These are phyloP conservation scores for Agapostemon virescens DNA, from an alignment of 2,888 invertebrate genomes.

Conservation along the genomic window DNA sequence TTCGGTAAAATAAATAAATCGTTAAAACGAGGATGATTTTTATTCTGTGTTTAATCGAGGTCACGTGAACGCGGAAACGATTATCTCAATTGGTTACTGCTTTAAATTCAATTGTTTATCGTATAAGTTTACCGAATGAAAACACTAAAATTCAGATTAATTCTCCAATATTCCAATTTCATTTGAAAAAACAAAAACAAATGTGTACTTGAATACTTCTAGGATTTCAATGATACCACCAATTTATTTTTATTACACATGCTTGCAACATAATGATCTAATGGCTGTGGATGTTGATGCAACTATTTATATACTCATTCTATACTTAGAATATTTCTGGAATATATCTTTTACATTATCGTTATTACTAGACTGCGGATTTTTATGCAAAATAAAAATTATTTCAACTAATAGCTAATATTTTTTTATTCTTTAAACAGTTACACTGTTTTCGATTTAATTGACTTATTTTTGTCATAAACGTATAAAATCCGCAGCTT, in stretches of 20 bases:
- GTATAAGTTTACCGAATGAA: background rate
- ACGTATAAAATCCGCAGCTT: too few species aligned
- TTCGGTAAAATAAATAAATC: background rate
- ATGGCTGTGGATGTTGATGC: conserved; percentile 64
- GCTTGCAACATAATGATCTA: conserved; percentile 60
- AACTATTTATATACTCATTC: conserved; percentile 68
- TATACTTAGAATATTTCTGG: conserved; percentile 66
- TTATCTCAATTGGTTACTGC: background rate
- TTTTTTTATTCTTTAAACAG: too few species aligned
- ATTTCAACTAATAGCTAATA: too few species aligned
- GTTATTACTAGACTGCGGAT: background rate
- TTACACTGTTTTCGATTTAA: too few species aligned
- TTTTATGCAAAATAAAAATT: too few species aligned
- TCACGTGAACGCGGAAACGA: background rate
- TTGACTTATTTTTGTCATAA: too few species aligned
- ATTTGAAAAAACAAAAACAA: background rate
- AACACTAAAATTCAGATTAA: background rate
- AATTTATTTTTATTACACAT: conserved; percentile 33
- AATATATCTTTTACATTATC: conserved; percentile 7
- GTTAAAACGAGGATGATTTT: conserved; percentile 10
- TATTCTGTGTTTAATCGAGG: background rate
- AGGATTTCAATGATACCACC: background rate
- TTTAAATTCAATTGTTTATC: background rate
- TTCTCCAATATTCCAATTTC: background rate
- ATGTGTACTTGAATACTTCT: background rate